phyloP scores from a whole-genome alignment of 2,797 vertebrate genomes.

The Lepilemur ruficaudatus region DNA sequence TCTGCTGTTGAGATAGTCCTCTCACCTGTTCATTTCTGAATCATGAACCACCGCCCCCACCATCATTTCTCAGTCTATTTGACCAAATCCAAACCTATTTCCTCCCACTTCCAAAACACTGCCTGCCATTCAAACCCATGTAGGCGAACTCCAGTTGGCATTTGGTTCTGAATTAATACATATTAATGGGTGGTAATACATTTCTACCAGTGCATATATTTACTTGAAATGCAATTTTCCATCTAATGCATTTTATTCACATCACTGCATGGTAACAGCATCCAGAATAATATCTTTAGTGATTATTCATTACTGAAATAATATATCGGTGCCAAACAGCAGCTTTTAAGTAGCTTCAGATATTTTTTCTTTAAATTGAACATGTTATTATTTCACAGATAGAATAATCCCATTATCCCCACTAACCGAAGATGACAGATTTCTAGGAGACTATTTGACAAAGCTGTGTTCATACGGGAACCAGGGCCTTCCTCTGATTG shows the following conservation, averaged over 20 bases:
- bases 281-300: conserved; percentile 79
- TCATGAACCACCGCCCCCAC: neutral
- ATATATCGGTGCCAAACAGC: conserved; percentile 62
- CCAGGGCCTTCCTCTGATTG: neutral
- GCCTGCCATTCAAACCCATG: conserved; percentile 78
- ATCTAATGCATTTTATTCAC: conserved; percentile 82
- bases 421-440: conserved; percentile 51
- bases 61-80: conserved; percentile 73
- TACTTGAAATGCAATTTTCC: conserved; percentile 81
- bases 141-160: conserved; percentile 75
- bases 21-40: conserved; percentile 48
- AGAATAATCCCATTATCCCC: conserved; percentile 62
- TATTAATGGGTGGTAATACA: conserved; percentile 82
- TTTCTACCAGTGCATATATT: conserved; percentile 81
- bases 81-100: conserved; percentile 73
- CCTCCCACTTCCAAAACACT: conserved; percentile 70
- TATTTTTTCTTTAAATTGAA: conserved; percentile 55
- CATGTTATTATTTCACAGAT: conserved; percentile 55
- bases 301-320: conserved; percentile 81
- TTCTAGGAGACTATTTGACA: conserved; percentile 34
- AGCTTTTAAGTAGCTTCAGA: conserved; percentile 66
- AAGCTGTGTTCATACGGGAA: conserved; percentile 17
- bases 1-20: neutral
- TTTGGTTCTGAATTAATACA: conserved; percentile 83
- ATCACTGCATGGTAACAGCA: conserved; percentile 75